Base-by-base conservation (phyloP, 2,113 vertebrate genomes). In the Datnioides undecimradiatus region DNA sequence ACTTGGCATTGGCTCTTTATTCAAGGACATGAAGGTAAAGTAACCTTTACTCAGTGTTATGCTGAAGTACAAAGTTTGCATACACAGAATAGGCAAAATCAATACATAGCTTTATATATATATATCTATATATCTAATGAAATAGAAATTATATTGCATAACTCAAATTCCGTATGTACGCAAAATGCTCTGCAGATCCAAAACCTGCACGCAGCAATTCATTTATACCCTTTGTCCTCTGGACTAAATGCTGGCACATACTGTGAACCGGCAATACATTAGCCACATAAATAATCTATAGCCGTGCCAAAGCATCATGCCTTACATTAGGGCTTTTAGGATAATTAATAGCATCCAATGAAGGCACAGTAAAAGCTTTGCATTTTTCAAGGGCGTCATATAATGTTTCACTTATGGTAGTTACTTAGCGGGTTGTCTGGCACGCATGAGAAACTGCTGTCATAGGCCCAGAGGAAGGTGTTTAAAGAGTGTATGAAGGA, bases 401-500 rank as follows among this genome's bases (percentile, higher is more conserved):
- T 86, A 83, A 87, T 70, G 71, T 83, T 80, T 84, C 69, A 46
- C 72, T 80, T 71, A 36, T 21, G 45, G 62, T 57, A 69, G 59
- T 82, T 86, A 80, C 66, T 82, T 73, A 83, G 76, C 80, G 76
- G 74, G 84, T 82, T n/a, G 21, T 55, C 77, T 87, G 86, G 83
- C 87, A 64, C 43, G 3, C 58, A 43, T 65, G 85, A 80, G 49
- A 70, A 85, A 63, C 57, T 74, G 83, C 71, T 74, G 76, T 62
- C 63, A 70, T 58, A 38, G 77, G 70, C 69, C 69, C 84, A 71
- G 75, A 79, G 88, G 72, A 89, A 91, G 73, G 87, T n/a, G 82
- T 90, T 94, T 90, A 87, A 83, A 73, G 73, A 79, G 69, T 48
- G 74, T 67, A 76, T 81, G 77, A 90, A 77, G 58, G 71, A 91